phyloP scores from a whole-genome alignment of 2,888 invertebrate genomes.

The Drosophila mettleri region DNA sequence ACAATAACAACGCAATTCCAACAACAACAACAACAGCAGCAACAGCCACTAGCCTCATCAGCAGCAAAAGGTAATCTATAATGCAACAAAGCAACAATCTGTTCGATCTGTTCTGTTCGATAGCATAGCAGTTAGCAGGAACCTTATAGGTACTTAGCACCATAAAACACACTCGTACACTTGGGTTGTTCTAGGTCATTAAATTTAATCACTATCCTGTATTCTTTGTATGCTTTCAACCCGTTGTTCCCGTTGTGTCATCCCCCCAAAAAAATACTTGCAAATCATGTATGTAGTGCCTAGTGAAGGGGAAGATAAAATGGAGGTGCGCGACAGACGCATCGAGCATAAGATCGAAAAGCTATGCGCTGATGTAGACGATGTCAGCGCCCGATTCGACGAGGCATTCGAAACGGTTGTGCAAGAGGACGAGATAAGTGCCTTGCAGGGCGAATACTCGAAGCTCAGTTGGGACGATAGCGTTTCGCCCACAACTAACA shows the following conservation, averaged over 20 bases:
- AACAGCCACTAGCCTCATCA: slow-evolving; percentile 52
- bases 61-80: slow-evolving; percentile 74
- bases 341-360: slow-evolving; percentile 84
- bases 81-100: slow-evolving; percentile 41
- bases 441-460: slow-evolving; percentile 84
- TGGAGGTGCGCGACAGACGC: slow-evolving; percentile 73
- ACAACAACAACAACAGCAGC: slow-evolving; percentile 53
- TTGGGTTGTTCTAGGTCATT: slow-evolving; percentile 57
- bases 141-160: slow-evolving; percentile 23
- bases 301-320: slow-evolving; percentile 64
- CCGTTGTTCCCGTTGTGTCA: slow-evolving; percentile 37
- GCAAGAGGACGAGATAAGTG: slow-evolving; percentile 84
- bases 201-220: slow-evolving; percentile 50
- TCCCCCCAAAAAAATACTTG: slow-evolving; percentile 17
- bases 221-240: slow-evolving; percentile 58
- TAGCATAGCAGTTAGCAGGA: slow-evolving; percentile 39
- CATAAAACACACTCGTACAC: slow-evolving; percentile 18
- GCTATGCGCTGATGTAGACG: slow-evolving; percentile 80
- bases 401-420: slow-evolving; percentile 81
- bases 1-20: slow-evolving; percentile 61
- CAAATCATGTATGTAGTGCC: slow-evolving; percentile 59
- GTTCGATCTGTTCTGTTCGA: slow-evolving; percentile 36
- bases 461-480: slow-evolving; percentile 85
- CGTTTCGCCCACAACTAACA: slow-evolving; percentile 83
- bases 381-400: slow-evolving; percentile 81